phyloP scores from a whole-genome alignment of 2,888 invertebrate genomes.

The Anthrax anthrax region DNA sequence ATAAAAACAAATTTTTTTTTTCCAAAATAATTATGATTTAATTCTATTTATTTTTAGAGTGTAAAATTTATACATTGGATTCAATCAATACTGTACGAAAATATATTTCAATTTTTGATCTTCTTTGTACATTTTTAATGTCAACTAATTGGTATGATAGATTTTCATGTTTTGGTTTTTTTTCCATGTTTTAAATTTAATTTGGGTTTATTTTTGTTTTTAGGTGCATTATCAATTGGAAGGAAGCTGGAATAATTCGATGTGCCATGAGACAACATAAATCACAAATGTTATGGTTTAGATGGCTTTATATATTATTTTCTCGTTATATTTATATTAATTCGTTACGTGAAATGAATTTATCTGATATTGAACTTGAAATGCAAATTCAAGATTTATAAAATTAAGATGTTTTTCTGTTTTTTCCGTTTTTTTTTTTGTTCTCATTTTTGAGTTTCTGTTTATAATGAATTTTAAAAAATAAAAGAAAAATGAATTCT shows the following conservation, averaged over 20 bases:
- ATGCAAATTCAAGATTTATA: slow-evolving; percentile 44
- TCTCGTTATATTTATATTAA: slow-evolving; percentile 87
- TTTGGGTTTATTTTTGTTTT: neutral
- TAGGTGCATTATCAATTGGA: slow-evolving; percentile 52
- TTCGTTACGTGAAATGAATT: slow-evolving; percentile 60
- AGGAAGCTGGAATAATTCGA: slow-evolving; percentile 44
- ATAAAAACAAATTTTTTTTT: slow-evolving; percentile 6
- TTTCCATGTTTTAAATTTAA: neutral
- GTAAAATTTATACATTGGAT: slow-evolving; percentile 70
- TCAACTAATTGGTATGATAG: slow-evolving; percentile 59
- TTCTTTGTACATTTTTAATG: slow-evolving; percentile 63
- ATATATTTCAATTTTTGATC: slow-evolving; percentile 69
- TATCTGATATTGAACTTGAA: slow-evolving; percentile 63
- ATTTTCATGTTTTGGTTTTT: no score
- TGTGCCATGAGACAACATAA: slow-evolving; percentile 73
- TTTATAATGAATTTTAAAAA: no score
- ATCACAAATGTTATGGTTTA: slow-evolving; percentile 93
- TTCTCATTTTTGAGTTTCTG: no score
- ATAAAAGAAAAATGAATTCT: no score
- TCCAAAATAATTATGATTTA: slow-evolving; percentile 3
- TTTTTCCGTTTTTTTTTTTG: neutral
- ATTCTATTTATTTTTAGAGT: slow-evolving; percentile 42
- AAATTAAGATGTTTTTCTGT: neutral
- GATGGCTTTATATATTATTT: slow-evolving; percentile 73
- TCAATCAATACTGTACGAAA: slow-evolving; percentile 75